Percentiles rank a stretch among this genome's conserved stretches.
These are phyloP conservation scores for Edolisoma coerulescens DNA, from an alignment of 2,113 vertebrate genomes.

Conservation along the genomic window DNA sequence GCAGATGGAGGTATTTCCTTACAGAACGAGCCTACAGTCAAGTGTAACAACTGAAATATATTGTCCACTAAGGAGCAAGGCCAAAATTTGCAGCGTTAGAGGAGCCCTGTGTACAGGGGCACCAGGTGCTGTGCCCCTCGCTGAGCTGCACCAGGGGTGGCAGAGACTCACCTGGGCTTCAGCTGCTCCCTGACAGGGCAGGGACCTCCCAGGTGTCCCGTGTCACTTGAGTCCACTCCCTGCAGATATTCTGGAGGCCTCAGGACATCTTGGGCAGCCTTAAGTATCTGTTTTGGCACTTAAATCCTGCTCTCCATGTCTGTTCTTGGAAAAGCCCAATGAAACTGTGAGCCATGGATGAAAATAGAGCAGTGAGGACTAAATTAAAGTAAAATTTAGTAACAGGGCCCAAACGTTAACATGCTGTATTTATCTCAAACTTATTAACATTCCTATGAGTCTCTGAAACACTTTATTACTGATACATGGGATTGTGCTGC, in stretches of 20 bases:
- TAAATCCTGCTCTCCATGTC: background rate
- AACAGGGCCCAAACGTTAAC: background rate
- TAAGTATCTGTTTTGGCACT: background rate
- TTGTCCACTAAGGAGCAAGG: background rate
- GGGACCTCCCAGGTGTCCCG: fast-evolving
- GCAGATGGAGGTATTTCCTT: slow-evolving; percentile 7
- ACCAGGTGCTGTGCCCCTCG: background rate
- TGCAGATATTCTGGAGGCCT: background rate
- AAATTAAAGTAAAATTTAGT: slow-evolving; percentile 17
- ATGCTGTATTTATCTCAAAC: slow-evolving; percentile 34
- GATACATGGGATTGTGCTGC: slow-evolving; percentile 9
- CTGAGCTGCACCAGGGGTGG: background rate
- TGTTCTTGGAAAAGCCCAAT: background rate
- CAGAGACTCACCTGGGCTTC: background rate
- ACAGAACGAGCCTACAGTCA: background rate
- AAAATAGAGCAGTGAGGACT: slow-evolving; percentile 3
- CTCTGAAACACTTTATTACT: slow-evolving; percentile 31
- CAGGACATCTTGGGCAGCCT: background rate
- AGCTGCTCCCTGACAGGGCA: background rate
- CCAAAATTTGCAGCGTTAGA: background rate
- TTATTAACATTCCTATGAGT: slow-evolving; percentile 30
- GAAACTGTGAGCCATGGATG: background rate
- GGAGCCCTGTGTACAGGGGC: background rate
- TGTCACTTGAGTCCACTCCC: background rate
- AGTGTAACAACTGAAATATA: background rate